Conservation (phyloP, 1,140 invertebrate species). For the Brachionus paranguensis region DNA sequence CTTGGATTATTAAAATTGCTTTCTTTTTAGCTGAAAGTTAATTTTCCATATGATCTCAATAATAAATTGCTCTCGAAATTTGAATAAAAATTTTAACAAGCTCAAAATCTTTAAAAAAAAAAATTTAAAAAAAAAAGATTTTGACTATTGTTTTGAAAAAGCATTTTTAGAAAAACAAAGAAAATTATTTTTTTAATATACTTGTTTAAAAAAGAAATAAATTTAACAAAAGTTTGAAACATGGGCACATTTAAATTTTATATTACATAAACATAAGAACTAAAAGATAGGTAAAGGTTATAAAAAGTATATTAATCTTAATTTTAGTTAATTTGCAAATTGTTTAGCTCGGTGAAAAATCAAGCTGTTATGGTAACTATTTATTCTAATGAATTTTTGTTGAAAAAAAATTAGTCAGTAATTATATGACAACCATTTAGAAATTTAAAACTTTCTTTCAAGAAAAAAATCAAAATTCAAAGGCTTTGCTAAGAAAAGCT, state of each 20-base stretch:
- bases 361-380: conserved; percentile 27
- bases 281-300: conserved; percentile 24
- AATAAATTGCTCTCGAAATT: too few species aligned
- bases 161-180: too few species aligned
- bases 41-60: too few species aligned
- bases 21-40: too few species aligned
- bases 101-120: too few species aligned
- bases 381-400: not conserved
- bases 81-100: too few species aligned
- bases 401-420: conserved; percentile 11
- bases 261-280: not conserved
- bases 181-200: too few species aligned
- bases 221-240: not conserved
- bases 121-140: too few species aligned
- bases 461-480: not conserved
- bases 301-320: not conserved
- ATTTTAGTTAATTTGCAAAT: not conserved
- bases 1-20: too few species aligned
- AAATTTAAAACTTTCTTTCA: conserved; percentile 7
- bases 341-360: not conserved
- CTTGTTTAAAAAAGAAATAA: not conserved
- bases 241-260: not conserved
- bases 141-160: too few species aligned
- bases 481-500: not conserved
- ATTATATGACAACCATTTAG: conserved; percentile 36